phyloP scores from a whole-genome alignment of 2,888 invertebrate genomes.

The Agrotis segetum region DNA sequence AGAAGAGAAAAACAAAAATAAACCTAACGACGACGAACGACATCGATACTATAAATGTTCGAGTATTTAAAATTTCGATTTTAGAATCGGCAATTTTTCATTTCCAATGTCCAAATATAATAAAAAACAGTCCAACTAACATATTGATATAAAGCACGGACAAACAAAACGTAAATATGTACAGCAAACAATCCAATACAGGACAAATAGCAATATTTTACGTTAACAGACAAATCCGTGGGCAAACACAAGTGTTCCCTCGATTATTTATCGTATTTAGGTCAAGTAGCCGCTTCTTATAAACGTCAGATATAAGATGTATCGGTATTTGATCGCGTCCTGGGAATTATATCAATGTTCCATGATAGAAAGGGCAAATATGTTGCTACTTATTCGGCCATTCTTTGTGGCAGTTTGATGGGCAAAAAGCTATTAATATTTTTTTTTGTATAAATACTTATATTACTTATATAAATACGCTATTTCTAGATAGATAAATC shows the following conservation, averaged over 20 bases:
- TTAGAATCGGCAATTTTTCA: too few relatives aligned
- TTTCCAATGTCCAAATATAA: neutral
- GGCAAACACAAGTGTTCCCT: constrained; percentile 26
- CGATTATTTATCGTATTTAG: constrained; percentile 43
- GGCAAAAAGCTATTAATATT: neutral
- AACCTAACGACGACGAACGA: too few relatives aligned
- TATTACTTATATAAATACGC: too few relatives aligned
- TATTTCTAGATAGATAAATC: too few relatives aligned
- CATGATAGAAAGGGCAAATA: constrained; percentile 8
- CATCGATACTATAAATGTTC: neutral
- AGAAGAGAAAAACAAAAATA: too few relatives aligned
- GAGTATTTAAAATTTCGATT: too few relatives aligned
- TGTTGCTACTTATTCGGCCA: constrained; percentile 10
- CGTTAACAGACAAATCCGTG: constrained; percentile 37
- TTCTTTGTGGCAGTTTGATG: constrained; percentile 2
- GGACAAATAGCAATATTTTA: constrained; percentile 44
- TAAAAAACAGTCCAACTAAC: constrained; percentile 13
- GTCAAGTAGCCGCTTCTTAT: constrained; percentile 53
- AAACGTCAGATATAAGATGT: constrained; percentile 38
- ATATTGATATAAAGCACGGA: constrained; percentile 14
- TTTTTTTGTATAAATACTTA: too few relatives aligned
- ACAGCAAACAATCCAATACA: constrained; percentile 37
- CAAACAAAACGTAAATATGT: constrained; percentile 31
- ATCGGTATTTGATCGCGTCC: constrained; percentile 21
- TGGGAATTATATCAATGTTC: constrained; percentile 37